phyloP scores from a whole-genome alignment of 1,140 invertebrate species.

The Dendroctonus valens region DNA sequence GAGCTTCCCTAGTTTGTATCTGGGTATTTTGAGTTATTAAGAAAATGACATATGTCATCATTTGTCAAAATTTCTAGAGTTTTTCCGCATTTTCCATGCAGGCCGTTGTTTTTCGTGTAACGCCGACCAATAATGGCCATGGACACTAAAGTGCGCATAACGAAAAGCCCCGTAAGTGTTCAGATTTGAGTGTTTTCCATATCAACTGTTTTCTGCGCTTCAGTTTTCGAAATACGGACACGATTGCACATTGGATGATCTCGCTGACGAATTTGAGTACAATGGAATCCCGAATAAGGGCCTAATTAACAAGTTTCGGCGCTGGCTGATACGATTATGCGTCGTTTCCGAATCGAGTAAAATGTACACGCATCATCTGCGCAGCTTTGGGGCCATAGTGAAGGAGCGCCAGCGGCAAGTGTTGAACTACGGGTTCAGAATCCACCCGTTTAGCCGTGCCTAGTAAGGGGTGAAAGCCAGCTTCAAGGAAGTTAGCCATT shows the following conservation, averaged over 20 bases:
- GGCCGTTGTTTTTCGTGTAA: too few relatives aligned
- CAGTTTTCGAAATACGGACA: conserved; percentile 42
- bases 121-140: neutral
- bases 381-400: conserved; percentile 43
- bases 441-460: conserved; percentile 44
- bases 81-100: too few relatives aligned
- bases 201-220: conserved; percentile 12
- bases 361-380: conserved; percentile 40
- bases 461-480: conserved; percentile 24
- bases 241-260: conserved; percentile 38
- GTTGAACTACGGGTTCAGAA: conserved; percentile 35
- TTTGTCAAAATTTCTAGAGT: too few relatives aligned
- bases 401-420: conserved; percentile 42
- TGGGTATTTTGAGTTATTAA: too few relatives aligned
- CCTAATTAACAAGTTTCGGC: conserved; percentile 26
- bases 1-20: too few relatives aligned
- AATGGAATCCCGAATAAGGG: conserved; percentile 27
- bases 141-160: conserved; percentile 2
- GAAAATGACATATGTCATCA: too few relatives aligned
- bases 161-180: conserved; percentile 9
- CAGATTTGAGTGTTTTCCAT: neutral
- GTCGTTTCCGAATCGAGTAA: conserved; percentile 43
- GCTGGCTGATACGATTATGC: conserved; percentile 27
- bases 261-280: conserved; percentile 36
- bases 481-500: neutral